A percentile compares a stretch with the other conserved stretches of the same genome.
These are phyloP conservation scores for Therioaphis trifolii DNA, from an alignment of 2,888 invertebrate genomes.

Conservation along the genomic window DNA sequence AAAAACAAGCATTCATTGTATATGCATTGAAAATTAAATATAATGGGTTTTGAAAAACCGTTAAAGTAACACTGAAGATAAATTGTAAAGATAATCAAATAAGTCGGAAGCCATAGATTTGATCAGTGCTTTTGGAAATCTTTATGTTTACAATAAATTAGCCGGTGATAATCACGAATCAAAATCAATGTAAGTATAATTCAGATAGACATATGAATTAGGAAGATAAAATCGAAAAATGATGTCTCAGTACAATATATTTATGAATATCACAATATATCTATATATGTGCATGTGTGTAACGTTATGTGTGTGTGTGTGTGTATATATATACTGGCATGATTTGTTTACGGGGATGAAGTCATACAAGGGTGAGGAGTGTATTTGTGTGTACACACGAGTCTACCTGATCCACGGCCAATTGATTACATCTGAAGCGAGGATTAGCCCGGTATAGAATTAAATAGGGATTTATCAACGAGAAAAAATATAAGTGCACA, in stretches of 20 bases:
- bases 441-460: slow-evolving; percentile 57
- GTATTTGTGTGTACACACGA: slow-evolving; percentile 15
- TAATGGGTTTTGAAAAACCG: not conserved
- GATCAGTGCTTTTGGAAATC: not conserved
- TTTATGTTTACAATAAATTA: not conserved
- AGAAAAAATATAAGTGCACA: slow-evolving; percentile 7
- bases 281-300: not conserved
- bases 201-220: not conserved
- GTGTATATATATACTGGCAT: not conserved
- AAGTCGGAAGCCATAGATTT: not conserved
- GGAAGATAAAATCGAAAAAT: slow-evolving; percentile 48
- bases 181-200: slow-evolving; percentile 16
- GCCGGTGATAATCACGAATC: slow-evolving; percentile 1
- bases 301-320: not conserved
- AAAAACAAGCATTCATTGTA: not conserved
- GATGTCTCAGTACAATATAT: not conserved
- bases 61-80: not conserved
- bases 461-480: slow-evolving; percentile 60
- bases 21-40: not conserved
- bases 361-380: slow-evolving; percentile 52
- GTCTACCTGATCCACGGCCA: slow-evolving; percentile 61
- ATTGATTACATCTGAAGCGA: slow-evolving; percentile 62
- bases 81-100: not conserved
- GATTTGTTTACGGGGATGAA: slow-evolving; percentile 58
- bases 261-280: not conserved